phyloP scores from a whole-genome alignment of 2,797 vertebrate species.

The Gymnodraco acuticeps region DNA sequence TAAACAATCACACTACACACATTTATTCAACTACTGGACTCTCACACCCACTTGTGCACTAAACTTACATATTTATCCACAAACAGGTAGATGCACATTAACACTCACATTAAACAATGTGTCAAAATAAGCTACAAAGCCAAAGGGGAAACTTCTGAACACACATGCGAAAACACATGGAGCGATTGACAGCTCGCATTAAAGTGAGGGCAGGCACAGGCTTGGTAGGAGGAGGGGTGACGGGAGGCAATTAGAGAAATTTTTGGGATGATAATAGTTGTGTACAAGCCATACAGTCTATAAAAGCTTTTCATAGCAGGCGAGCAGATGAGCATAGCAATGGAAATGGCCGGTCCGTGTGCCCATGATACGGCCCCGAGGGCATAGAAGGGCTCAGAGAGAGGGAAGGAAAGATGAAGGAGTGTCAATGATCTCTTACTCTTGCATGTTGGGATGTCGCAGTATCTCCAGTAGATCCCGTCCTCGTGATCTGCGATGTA shows the following conservation, averaged over 20 bases:
- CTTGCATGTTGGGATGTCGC: slow-evolving; percentile 93
- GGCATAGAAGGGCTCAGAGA: slow-evolving; percentile 28
- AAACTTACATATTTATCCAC: slow-evolving; percentile 37
- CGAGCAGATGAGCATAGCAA: slow-evolving; percentile 51
- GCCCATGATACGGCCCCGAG: slow-evolving; percentile 22
- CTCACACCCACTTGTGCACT: slow-evolving; percentile 38
- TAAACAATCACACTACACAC: slow-evolving; percentile 29
- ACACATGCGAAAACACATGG: slow-evolving; percentile 26
- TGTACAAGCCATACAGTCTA: slow-evolving; percentile 54
- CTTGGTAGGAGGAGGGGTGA: slow-evolving; percentile 66
- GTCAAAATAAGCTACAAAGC: slow-evolving; percentile 71
- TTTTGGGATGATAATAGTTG: slow-evolving; percentile 74
- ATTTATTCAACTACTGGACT: slow-evolving; percentile 24
- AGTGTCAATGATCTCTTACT: slow-evolving; percentile 79
- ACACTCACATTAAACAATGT: slow-evolving; percentile 34
- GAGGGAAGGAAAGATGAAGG: not conserved
- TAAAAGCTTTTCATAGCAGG: slow-evolving; percentile 67
- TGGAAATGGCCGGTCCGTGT: slow-evolving; percentile 26
- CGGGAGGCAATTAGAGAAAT: slow-evolving; percentile 76
- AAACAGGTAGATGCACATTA: slow-evolving; percentile 50
- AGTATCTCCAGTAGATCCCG: slow-evolving; percentile 96
- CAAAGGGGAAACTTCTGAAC: slow-evolving; percentile 52
- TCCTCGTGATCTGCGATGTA: slow-evolving; percentile 95
- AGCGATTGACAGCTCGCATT: slow-evolving; percentile 74
- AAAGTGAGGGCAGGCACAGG: slow-evolving; percentile 63